Percentiles rank a stretch among this genome's conserved stretches.
Conservation (phyloP, 2,113 vertebrate species). For the Enhydra lutris region DNA sequence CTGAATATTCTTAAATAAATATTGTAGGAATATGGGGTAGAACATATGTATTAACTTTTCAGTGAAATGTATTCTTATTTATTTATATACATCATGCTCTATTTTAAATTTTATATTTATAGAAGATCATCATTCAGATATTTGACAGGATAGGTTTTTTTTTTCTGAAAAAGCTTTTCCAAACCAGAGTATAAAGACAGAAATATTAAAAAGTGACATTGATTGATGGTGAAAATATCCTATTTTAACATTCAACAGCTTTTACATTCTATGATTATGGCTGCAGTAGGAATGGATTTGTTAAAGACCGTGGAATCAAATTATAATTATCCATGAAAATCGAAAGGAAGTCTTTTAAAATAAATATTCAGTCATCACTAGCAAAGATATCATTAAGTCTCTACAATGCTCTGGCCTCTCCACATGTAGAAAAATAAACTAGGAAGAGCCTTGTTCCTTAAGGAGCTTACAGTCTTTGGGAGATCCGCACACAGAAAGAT, state of each 20-base stretch:
- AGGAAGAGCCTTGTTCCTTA: background rate
- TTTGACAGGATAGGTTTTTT: background rate
- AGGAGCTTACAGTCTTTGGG: background rate
- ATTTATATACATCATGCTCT: background rate
- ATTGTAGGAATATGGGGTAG: background rate
- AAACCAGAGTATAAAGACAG: background rate
- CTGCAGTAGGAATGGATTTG: background rate
- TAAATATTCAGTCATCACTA: background rate
- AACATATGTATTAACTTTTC: background rate
- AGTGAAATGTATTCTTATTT: background rate
- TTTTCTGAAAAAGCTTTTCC: background rate
- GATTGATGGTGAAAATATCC: background rate
- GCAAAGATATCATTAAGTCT: background rate
- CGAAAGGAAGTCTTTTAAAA: background rate
- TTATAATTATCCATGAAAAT: background rate
- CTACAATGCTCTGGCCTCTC: background rate
- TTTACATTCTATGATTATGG: background rate
- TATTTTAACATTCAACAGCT: constrained; percentile 1
- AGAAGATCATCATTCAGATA: background rate
- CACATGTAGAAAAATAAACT: background rate
- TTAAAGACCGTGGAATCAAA: background rate
- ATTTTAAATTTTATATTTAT: constrained; percentile 11
- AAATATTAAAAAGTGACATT: background rate
- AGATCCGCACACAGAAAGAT: background rate
- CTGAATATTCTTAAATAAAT: background rate